phyloP scores from a whole-genome alignment of 30 jellyfish, hydroid and myxozoan genomes.

The Hydractinia symbiolongicarpus region DNA sequence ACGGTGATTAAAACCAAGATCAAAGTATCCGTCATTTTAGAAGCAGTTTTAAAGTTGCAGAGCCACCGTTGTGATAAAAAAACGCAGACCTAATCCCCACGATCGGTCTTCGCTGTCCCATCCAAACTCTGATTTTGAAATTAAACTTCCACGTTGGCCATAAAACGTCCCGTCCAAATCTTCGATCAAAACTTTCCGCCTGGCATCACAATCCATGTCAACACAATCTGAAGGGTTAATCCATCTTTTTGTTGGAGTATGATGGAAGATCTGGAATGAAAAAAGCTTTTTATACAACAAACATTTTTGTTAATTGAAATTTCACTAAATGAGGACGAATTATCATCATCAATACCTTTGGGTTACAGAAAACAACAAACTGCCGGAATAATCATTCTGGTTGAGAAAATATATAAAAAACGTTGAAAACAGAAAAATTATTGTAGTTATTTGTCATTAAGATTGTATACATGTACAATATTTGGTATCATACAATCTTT shows the following conservation, averaged over 20 bases:
- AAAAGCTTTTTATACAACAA: background rate
- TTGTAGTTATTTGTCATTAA: too few relatives aligned
- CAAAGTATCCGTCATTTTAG: too few relatives aligned
- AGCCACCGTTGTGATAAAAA: too few relatives aligned
- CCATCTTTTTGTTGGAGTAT: constrained; percentile 34
- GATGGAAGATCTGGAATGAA: constrained; percentile 13
- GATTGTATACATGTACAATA: too few relatives aligned
- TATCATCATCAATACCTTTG: background rate
- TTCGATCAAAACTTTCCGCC: constrained; percentile 54
- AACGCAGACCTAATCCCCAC: constrained; percentile 65
- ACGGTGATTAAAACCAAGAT: too few relatives aligned
- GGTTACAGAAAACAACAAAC: background rate
- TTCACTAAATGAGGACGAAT: background rate
- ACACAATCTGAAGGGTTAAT: constrained; percentile 94
- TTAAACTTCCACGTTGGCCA: constrained; percentile 43
- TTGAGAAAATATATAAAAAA: too few relatives aligned
- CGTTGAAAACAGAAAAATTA: too few relatives aligned
- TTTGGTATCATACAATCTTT: too few relatives aligned
- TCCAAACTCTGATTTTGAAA: constrained; percentile 74
- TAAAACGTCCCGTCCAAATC: constrained; percentile 73
- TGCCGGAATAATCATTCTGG: too few relatives aligned
- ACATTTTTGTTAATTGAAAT: background rate
- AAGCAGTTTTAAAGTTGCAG: too few relatives aligned
- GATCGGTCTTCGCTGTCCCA: constrained; percentile 70
- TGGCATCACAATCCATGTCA: constrained; percentile 93